A percentile compares a stretch with the other conserved stretches of the same genome.
These are phyloP conservation scores for Drosophila leontia DNA, from an alignment of 1,140 invertebrate species.

Conservation along the genomic window DNA sequence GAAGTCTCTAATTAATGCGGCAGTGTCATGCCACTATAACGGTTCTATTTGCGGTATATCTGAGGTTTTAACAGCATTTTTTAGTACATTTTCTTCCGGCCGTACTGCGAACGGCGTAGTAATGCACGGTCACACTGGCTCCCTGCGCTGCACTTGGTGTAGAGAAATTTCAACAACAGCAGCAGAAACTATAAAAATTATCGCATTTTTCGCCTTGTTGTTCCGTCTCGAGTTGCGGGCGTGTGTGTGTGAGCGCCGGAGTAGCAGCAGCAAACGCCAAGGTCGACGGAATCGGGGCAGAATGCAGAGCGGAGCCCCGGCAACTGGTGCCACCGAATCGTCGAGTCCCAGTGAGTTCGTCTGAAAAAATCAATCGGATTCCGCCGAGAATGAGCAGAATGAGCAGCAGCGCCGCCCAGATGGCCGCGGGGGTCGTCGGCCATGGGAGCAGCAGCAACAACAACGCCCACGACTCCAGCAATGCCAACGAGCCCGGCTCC, in stretches of 20 bases:
- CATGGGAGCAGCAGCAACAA: constrained; percentile 46
- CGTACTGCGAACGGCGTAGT: neutral
- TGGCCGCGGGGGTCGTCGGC: constrained; percentile 41
- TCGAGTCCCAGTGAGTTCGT: constrained; percentile 42
- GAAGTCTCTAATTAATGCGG: too few species aligned
- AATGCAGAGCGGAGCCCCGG: constrained; percentile 53
- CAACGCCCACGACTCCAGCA: constrained; percentile 33
- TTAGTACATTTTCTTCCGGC: constrained; percentile 2
- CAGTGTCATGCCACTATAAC: too few species aligned
- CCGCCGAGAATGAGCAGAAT: constrained; percentile 62
- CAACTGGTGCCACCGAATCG: constrained; percentile 40
- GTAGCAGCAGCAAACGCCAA: constrained; percentile 8
- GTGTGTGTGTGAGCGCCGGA: constrained; percentile 21
- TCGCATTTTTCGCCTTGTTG: constrained; percentile 49
- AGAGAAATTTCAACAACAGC: constrained; percentile 80
- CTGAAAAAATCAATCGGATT: constrained; percentile 76
- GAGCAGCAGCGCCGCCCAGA: constrained; percentile 64
- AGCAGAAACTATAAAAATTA: constrained; percentile 61
- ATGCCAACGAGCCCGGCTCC: constrained; percentile 30
- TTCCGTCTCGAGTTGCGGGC: constrained; percentile 21
- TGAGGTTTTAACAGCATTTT: neutral
- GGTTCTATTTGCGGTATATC: neutral
- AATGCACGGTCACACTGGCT: constrained; percentile 13
- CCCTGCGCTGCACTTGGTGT: constrained; percentile 64
- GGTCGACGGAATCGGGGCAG: constrained; percentile 28